Base-by-base conservation (phyloP, 2,113 vertebrate species). In the Mustela lutreola region DNA sequence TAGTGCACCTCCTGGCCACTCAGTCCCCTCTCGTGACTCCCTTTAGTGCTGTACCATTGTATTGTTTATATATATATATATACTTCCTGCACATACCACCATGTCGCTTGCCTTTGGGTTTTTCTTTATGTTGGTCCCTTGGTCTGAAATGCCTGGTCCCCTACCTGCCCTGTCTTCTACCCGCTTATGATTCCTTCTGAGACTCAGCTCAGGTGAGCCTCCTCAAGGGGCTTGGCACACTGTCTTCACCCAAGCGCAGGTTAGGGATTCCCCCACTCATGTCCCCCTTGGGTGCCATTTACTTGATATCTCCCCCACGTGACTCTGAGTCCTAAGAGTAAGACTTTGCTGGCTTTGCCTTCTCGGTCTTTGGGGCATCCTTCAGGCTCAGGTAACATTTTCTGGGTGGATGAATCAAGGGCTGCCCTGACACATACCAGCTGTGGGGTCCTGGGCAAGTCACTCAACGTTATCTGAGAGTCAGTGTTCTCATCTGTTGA, bases 261-360 rank as follows among this genome's bases (percentile, higher is more conserved):
- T 33, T 73, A 28, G 4, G 48, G 14, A 53, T 33, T 2, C 9
- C 26, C 26, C 10, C 33, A 56, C 58, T 65, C 33, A 12, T 50
- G 3, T 22, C 33, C 8, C 2, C 16, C 0, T 1, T 11, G 16
- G 39, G 31, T 71, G 10, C 24, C 56, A 0, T 58, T 6, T 12
- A 15, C 9, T 71, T 24, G 39, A 0, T 5, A 7, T 84, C 60
- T 53, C 1, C 15, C 11, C 7, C 56, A 50, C 42, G 11, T 94
- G 26, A 39, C 42, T 45, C 1, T n/a, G 39, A 73, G 6, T 70
- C 80, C 56, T 63, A 10, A 31, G 22, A 42, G 45, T 2, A 7
- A 10, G 1, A 10, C 8, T 73, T 81, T 80, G 19, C 82, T 73
- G 39, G 15, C 24, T 76, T 94, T 58, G 31, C 31, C 53, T 85